Conservation (phyloP, 2,888 invertebrate genomes). For the Drosophila demipolita region DNA sequence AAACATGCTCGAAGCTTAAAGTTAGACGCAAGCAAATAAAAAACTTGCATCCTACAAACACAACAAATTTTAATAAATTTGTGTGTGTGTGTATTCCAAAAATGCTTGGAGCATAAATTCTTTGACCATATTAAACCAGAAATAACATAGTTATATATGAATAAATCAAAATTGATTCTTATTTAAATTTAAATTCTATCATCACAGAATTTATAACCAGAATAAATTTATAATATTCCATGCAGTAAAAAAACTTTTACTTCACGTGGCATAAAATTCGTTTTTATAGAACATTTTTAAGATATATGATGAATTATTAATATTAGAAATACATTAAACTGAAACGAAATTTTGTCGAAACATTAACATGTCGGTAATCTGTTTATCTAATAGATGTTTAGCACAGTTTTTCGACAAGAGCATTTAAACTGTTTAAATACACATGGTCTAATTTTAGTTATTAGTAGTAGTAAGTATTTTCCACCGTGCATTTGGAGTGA, state of each 20-base stretch:
- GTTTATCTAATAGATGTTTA: too few relatives aligned
- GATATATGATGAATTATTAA: background rate
- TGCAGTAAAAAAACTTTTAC: background rate
- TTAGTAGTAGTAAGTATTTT: background rate
- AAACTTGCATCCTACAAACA: slow-evolving; percentile 9
- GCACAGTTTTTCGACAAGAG: too few relatives aligned
- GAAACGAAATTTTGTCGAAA: too few relatives aligned
- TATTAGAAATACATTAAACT: background rate
- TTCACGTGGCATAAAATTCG: background rate
- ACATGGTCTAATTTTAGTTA: background rate
- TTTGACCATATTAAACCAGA: background rate
- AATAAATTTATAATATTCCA: slow-evolving; percentile 2
- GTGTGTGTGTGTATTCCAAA: background rate
- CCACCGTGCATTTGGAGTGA: background rate
- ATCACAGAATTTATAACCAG: slow-evolving; percentile 4
- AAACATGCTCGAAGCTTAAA: slow-evolving; percentile 7
- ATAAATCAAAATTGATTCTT: slow-evolving; percentile 31
- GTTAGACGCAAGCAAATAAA: slow-evolving; percentile 46
- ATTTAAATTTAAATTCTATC: slow-evolving; percentile 28
- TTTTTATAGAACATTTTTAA: background rate
- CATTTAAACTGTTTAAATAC: background rate
- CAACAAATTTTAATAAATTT: background rate
- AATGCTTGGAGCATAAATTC: background rate
- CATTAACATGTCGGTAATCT: too few relatives aligned
- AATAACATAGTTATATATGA: background rate